A percentile compares a stretch with the other conserved stretches of the same genome.
Conservation (phyloP, 2,113 vertebrate genomes). For the Triplophysa tibetana region DNA sequence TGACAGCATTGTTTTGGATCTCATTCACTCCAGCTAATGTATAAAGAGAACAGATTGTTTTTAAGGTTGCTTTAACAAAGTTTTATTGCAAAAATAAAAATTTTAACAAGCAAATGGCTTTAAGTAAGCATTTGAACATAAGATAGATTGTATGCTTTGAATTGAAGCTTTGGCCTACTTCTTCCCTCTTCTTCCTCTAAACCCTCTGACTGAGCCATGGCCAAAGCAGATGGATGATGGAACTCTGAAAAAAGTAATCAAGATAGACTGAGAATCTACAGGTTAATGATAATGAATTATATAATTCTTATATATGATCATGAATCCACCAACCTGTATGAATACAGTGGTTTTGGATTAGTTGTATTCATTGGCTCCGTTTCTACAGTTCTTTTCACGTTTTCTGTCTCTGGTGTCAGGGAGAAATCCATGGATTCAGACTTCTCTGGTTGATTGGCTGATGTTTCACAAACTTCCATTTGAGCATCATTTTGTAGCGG, state of each 20-base stretch:
- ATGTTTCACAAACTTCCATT: constrained; percentile 60
- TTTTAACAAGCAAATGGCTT: background rate
- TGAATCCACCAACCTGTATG: constrained; percentile 73
- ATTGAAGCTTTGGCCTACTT: constrained; percentile 63
- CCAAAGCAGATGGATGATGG: constrained; percentile 83
- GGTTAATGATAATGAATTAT: background rate
- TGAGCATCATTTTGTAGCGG: constrained; percentile 40
- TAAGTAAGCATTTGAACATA: background rate
- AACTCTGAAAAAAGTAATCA: constrained; percentile 69
- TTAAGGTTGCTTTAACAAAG: background rate
- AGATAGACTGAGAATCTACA: constrained; percentile 6
- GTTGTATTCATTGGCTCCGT: background rate
- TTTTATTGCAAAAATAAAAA: constrained; percentile 45
- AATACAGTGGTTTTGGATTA: constrained; percentile 66
- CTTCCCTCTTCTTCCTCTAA: constrained; percentile 77
- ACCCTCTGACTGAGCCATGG: constrained; percentile 81
- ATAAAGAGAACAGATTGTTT: constrained; percentile 11
- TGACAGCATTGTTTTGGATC: background rate
- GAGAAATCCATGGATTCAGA: constrained; percentile 71
- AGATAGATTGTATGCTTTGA: background rate
- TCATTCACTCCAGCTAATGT: background rate
- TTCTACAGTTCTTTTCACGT: background rate
- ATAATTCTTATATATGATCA: background rate
- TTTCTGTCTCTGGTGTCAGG: constrained; percentile 42
- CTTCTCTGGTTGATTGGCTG: constrained; percentile 40